Percentiles rank a stretch among this genome's conserved stretches.
phyloP scores from a whole-genome alignment of 2,797 vertebrate species.

The Acanthis flammea region DNA sequence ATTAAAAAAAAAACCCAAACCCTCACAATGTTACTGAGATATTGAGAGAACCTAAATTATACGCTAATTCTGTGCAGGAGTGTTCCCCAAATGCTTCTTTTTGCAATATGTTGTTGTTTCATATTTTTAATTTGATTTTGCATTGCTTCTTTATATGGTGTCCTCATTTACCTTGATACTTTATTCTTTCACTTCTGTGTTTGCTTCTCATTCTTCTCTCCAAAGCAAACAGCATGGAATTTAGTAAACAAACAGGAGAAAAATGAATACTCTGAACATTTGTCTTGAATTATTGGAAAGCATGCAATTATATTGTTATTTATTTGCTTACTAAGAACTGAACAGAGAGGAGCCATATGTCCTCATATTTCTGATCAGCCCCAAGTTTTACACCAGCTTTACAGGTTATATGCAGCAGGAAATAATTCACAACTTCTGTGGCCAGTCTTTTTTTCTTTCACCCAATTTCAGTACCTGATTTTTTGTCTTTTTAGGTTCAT shows the following conservation, averaged over 20 bases:
- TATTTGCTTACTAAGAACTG: background rate
- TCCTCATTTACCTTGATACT: background rate
- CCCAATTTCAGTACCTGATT: background rate
- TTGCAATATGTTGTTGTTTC: background rate
- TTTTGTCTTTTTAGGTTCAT: background rate
- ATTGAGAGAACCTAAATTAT: background rate
- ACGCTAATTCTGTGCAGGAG: background rate
- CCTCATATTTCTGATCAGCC: background rate
- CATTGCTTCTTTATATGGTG: background rate
- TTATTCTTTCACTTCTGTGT: background rate
- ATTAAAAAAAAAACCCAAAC: background rate
- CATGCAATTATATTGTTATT: background rate
- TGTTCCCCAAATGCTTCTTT: background rate
- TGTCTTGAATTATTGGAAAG: background rate
- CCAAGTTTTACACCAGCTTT: background rate
- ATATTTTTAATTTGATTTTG: background rate
- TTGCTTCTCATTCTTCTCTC: slow-evolving; percentile 13
- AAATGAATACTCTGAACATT: background rate
- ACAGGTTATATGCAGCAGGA: background rate
- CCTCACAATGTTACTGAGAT: background rate
- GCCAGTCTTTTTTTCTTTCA: background rate
- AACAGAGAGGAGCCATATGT: background rate
- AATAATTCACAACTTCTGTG: background rate
- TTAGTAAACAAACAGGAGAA: background rate
- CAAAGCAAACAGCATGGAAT: background rate